These are phyloP conservation scores for Tetramorium alpestre DNA, from an alignment of 1,140 invertebrate genomes.

Conservation along the genomic window DNA sequence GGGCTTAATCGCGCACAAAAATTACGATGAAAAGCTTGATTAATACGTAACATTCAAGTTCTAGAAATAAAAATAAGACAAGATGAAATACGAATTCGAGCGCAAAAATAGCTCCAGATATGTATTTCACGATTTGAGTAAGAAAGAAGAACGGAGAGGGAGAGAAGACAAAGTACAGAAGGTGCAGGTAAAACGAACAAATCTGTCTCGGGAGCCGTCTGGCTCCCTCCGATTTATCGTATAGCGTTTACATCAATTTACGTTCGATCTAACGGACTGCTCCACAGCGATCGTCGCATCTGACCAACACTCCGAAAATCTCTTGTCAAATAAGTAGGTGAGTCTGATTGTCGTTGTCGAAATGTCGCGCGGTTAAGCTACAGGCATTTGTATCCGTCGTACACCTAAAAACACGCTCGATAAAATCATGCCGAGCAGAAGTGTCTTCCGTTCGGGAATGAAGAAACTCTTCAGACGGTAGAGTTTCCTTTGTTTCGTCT, in stretches of 20 bases:
- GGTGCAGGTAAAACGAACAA: neutral
- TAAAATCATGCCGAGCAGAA: constrained; percentile 66
- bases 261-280: neutral
- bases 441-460: constrained; percentile 57
- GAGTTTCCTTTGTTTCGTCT: constrained; percentile 7
- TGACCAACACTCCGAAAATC: neutral
- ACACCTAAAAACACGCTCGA: neutral
- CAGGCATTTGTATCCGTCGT: neutral
- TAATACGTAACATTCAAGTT: neutral
- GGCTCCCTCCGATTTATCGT: neutral
- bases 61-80: neutral
- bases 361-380: neutral
- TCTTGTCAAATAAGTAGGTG: constrained; percentile 68
- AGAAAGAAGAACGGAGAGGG: neutral
- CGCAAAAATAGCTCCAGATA: neutral
- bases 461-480: constrained; percentile 75
- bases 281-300: neutral
- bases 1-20: neutral
- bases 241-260: neutral
- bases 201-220: neutral
- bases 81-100: neutral
- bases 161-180: neutral
- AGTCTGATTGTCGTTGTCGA: constrained; percentile 11
- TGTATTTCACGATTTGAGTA: neutral
- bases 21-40: neutral